phyloP scores from a whole-genome alignment of 1,140 invertebrate genomes.

The Bombus ignitus region DNA sequence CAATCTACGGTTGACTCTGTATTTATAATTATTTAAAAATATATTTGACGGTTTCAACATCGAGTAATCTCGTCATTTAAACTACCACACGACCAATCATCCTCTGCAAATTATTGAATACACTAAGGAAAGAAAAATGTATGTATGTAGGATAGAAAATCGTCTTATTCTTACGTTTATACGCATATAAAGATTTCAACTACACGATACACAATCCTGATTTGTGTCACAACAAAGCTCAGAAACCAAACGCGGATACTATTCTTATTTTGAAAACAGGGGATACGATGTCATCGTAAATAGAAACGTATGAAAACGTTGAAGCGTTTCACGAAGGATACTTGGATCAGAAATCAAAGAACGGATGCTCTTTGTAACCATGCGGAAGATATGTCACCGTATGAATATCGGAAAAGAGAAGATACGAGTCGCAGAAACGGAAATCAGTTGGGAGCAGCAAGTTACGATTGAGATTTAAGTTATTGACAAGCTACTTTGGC shows the following conservation, averaged over 20 bases:
- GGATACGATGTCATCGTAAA: neutral
- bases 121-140: too few relatives aligned
- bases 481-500: conserved; percentile 83
- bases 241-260: neutral
- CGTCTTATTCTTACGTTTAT: too few relatives aligned
- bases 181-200: too few relatives aligned
- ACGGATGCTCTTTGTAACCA: conserved; percentile 28
- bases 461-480: conserved; percentile 83
- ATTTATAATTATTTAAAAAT: too few relatives aligned
- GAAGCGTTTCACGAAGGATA: neutral
- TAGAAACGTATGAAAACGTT: neutral
- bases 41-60: too few relatives aligned
- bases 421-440: conserved; percentile 74
- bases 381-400: conserved; percentile 58
- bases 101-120: too few relatives aligned
- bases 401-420: conserved; percentile 61
- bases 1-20: too few relatives aligned
- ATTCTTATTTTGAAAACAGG: neutral
- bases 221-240: too few relatives aligned
- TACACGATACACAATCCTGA: too few relatives aligned
- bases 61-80: too few relatives aligned
- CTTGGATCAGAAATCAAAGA: conserved; percentile 18
- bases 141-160: too few relatives aligned
- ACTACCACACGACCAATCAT: too few relatives aligned
- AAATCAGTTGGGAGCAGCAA: conserved; percentile 80